Base-by-base conservation (phyloP, 53 echinoderm and acorn worm genomes). In the Mesocentrotus franciscanus region DNA sequence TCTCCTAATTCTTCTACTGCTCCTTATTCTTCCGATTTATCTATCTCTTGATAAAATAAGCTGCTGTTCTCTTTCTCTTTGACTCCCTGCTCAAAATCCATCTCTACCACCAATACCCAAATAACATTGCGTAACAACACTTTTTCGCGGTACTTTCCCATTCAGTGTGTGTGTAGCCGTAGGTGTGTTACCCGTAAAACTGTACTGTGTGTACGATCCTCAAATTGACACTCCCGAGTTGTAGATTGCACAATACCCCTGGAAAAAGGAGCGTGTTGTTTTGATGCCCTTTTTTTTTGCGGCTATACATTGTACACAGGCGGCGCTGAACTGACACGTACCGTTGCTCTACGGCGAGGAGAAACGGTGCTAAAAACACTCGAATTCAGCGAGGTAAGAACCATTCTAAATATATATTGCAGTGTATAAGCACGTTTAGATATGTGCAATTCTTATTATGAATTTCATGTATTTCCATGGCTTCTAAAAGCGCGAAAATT, bases 171-270 rank as follows among this genome's bases (percentile, higher is more conserved):
- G 81, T 72, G 29, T 9, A 36, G 16, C 12, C 4, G n/a, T n/a
- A n/a, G n/a, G 64, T 64, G 64, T 64, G 64, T 64, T 16, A 18
- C 11, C 64, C 64, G 16, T 13, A 9, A 8, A 26, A 20, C 64
- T 39, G 79, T 12, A 39, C 15, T 81, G 81, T 81, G 42, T 81
- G 36, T 42, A 42, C 12, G 36, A 20, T 18, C 81, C 39, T 36
- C 42, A 81, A 34, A 36, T 8, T 39, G 81, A 81, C 81, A 81
- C 81, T 1, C 17, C 18, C 81, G 18, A 36, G 36, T 24, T 15
- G 33, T 76, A 27, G 78, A 93, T 93, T 93, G 93, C 93, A 93
- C 93, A 93, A 93, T 93, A 93, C 93, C 93, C 92, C 59, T 56
- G 93, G 78, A 93, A 75, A 93, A 56, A 55, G 29, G 74, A 75